Base-by-base conservation (phyloP, 37 sponge, comb jelly and placozoan species). In the Eunapius fragilis region DNA sequence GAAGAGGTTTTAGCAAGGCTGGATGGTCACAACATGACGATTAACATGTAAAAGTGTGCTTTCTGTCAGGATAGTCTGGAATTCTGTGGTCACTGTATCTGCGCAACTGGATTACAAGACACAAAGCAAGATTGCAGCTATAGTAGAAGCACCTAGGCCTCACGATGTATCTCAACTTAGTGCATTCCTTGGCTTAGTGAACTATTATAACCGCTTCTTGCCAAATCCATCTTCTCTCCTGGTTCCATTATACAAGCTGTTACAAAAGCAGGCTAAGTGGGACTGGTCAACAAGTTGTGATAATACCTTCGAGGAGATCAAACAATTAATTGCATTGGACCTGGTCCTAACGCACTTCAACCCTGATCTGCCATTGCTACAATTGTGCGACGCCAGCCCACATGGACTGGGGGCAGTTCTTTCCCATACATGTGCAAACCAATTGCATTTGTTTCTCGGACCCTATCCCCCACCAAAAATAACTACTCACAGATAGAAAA, bases 401-500 rank as follows among this genome's bases (percentile, higher is more conserved):
- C 67, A 76, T 37, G 81, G 81, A 27, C 9, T 87, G 10, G 87
- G 87, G 24, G 87, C 76, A 45, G 85, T 89, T 9, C 6, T 88
- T 10, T 80, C 89, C 0, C 89, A 88, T 69, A 37, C 25, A 7
- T 37, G 26, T 3, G 47, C 79, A 58, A 76, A 68, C 90, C 90
- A 6, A 36, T 85, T 22, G 89, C 84, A 31, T 89, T 84, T 70
- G 79, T 58, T 3, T 84, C 80, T 19, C 49, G 89, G 37, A 84
- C 72, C 23, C 68, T 89, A 10, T 37, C 80, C 17, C 28, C 23
- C 0, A 47, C 36, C 25, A 85, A 89, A 50, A 69, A 70, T 13
- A 67, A 75, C 4, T 89, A 89, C 35, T 35, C 84, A 12, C 84
- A 84, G 25, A 26, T 88, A 9, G 77, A 88, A 35, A 88, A 82